Evolutionary conservation across 2,888 invertebrate species (phyloP), one percentile per base, ranked within the genome.

Genomic region (Mactromeris polynyma): DNA sequence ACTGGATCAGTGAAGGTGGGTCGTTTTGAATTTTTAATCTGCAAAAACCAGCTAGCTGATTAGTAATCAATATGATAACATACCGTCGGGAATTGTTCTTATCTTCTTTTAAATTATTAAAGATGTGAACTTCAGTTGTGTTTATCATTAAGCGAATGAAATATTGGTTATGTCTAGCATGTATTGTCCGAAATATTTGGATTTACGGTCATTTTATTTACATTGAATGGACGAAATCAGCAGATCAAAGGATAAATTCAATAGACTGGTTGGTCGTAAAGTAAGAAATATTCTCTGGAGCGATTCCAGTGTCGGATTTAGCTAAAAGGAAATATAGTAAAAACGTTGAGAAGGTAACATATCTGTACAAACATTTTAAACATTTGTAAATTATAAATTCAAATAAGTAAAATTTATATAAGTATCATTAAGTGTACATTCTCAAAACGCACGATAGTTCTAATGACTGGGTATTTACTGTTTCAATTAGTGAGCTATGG

Each of bases 1-100:
- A 21, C 77, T 38, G 84, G 84, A 84, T 84, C 84, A 84, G 11
- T 31, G 84, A 78, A 64, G 64, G 54, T 31, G 78, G 51, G 54
- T 14, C 54, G 81, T 31, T 51, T 81, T 81, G 26, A 79, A 73
- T 36, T 73, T 73, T 73, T 73, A 36, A 73, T 73, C 33, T 36
- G 36, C 36, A 73, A 73, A 33, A 73, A 73, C 31, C n/a, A 58
- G 26, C 58, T 36, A 2, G 19, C 33, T 33, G 73, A 73, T 73
- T 19, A 33, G 33, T 73, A 19, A 73, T 73, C 73, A 36, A 36
- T 73, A 36, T 19, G 73, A 73, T 73, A 73, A 73, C 36, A 26
- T 19, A 33, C 36, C 11, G 4, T 14, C 33, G 19, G 36, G 11
- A 31, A 33, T 7, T 69, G 69, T 14, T 6, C 9, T 6, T 33